Percentiles rank a stretch among this genome's conserved stretches.
phyloP scores from a whole-genome alignment of 2,113 vertebrate species.

The Podarcis raffonei region DNA sequence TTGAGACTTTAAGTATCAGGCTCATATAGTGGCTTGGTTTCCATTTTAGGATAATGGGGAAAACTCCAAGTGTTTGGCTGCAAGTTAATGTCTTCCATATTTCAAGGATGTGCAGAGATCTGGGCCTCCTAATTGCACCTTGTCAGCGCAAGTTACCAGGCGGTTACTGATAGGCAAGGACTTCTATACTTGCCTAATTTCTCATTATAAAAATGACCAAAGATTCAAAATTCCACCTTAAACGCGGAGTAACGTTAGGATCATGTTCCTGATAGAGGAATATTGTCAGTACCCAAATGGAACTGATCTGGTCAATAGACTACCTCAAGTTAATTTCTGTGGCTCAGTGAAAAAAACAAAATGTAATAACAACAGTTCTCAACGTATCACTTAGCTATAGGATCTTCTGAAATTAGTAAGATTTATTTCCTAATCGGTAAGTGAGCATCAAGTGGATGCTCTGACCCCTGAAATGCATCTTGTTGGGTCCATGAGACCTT shows the following conservation, averaged over 20 bases:
- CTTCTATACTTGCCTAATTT: neutral
- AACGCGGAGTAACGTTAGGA: no score
- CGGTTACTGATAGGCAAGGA: neutral
- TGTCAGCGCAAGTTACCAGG: neutral
- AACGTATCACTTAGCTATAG: neutral
- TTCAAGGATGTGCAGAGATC: conserved; percentile 5
- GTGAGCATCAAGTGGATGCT: neutral
- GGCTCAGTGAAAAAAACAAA: neutral
- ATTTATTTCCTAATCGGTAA: neutral
- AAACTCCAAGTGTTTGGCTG: neutral
- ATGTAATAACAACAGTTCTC: neutral
- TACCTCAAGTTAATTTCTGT: neutral
- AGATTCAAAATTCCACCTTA: neutral
- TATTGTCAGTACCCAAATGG: neutral
- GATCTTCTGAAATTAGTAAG: neutral
- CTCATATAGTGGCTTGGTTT: neutral
- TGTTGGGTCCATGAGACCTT: neutral
- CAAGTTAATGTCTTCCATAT: conserved; percentile 6
- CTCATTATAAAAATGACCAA: neutral
- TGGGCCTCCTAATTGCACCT: neutral
- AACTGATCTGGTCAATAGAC: neutral
- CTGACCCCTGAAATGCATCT: neutral
- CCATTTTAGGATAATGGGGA: neutral
- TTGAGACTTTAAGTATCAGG: conserved; percentile 8
- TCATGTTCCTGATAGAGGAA: neutral